Conservation (phyloP, 2,113 vertebrate genomes). For the Pelvicachromis taeniatus region DNA sequence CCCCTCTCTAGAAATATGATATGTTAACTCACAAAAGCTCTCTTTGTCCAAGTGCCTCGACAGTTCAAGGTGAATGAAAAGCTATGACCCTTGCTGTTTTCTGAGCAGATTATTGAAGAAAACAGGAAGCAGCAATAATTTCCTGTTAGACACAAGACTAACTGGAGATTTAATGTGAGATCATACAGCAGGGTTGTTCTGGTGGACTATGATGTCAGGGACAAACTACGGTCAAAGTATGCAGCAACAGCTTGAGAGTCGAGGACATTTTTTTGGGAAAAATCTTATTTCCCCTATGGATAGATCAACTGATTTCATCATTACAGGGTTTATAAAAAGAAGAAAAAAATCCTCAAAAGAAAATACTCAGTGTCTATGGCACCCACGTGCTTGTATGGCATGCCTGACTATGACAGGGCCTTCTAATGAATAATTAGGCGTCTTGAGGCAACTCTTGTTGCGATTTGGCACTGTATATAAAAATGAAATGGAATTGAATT, state of each 20-base stretch:
- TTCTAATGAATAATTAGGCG: neutral
- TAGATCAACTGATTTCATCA: neutral
- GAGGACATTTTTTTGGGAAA: neutral
- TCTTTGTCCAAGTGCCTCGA: neutral
- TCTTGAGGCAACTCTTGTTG: neutral
- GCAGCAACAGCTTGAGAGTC: neutral
- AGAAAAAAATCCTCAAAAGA: too few relatives aligned
- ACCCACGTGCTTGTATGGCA: neutral
- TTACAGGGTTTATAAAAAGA: neutral
- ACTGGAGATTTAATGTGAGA: neutral
- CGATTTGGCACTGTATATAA: too few relatives aligned
- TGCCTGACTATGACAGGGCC: neutral
- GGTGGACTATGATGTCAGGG: neutral
- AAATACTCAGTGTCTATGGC: neutral
- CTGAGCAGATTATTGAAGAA: neutral
- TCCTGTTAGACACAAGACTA: neutral
- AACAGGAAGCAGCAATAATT: neutral
- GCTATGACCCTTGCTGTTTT: neutral
- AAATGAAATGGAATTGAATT: neutral
- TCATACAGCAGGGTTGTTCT: neutral
- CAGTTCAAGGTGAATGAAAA: neutral
- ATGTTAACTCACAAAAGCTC: neutral
- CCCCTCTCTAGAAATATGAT: neutral
- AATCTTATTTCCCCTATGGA: neutral
- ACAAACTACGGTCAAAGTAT: neutral